Base-by-base conservation (phyloP, 2,797 vertebrate species). In the Phataginus tetradactyla region DNA sequence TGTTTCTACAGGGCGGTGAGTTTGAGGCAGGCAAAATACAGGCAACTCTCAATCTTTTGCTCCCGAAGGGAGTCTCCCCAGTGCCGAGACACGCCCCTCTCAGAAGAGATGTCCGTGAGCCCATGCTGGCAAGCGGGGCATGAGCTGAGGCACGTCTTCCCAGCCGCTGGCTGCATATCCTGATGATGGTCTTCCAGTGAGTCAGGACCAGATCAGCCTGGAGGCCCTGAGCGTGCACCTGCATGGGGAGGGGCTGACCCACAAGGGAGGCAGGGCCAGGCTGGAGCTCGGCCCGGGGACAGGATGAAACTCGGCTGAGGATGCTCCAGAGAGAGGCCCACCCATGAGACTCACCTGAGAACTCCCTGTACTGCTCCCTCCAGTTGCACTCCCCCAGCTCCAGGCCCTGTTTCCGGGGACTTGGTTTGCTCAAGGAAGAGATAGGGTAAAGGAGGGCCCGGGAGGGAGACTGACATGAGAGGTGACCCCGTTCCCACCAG, bases 131-230 rank as follows among this genome's bases (percentile, higher is more conserved):
- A 18, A 37, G 37, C 2, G 14, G 69, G 80, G 23, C 18, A 9
- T 4, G 10, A 0, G 0, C 55, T 1, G 18, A 75, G 63, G 29
- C 13, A 10, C 25, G 12, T 1, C 23, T 29, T 5, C 3, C 1
- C 21, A 4, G 14, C 51, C 20, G 39, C 64, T 18, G 42, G 37
- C 15, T 32, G 1, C 4, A 1, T 0, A 2, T 32, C 83, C 51
- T 18, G 45, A 39, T 6, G 63, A 20, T 4, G 27, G 8, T n/a
- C 64, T 23, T 61, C 20, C 57, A 55, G 20, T 0, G 45, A 45
- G 15, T 11, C 0, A 3, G 51, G 45, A 7, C 20, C 0, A 10
- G 29, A 5, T 9, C 64, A 1, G 12, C 66, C 4, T 0, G 25
- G 27, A 32, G 3, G 7, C 37, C 37, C 84, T 4, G n/a, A 78